phyloP scores from a whole-genome alignment of 2,797 vertebrate genomes.

The Odontamblyopus rebecca region DNA sequence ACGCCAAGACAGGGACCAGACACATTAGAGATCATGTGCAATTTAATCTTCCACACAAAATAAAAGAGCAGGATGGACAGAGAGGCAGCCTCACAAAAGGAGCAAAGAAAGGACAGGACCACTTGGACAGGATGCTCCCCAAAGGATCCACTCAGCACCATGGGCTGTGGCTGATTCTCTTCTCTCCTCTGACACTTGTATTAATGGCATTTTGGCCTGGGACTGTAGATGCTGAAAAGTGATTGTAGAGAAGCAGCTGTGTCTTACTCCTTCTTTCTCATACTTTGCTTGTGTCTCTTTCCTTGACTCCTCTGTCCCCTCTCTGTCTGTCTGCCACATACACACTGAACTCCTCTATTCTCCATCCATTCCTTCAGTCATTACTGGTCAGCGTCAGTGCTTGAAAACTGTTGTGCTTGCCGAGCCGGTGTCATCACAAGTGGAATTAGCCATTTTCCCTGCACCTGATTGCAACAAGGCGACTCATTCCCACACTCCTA shows the following conservation, averaged over 20 bases:
- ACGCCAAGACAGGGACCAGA: slow-evolving; percentile 84
- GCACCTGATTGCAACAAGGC: slow-evolving; percentile 73
- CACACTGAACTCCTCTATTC: slow-evolving; percentile 66
- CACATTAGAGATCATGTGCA: slow-evolving; percentile 96
- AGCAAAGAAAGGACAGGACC: slow-evolving; percentile 83
- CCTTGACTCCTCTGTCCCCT: slow-evolving; percentile 64
- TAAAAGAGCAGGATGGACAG: slow-evolving; percentile 71
- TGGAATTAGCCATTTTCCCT: slow-evolving; percentile 85
- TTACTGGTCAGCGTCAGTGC: slow-evolving; percentile 87
- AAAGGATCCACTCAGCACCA: slow-evolving; percentile 83
- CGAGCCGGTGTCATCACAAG: slow-evolving; percentile 84
- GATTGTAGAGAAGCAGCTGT: slow-evolving; percentile 88
- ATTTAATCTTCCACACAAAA: slow-evolving; percentile 98
- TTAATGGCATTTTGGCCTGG: slow-evolving; percentile 92
- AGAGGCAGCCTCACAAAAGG: slow-evolving; percentile 86
- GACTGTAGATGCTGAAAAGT: slow-evolving; percentile 87
- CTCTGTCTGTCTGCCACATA: slow-evolving; percentile 37
- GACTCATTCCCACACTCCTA: slow-evolving; percentile 65
- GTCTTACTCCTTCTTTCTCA: slow-evolving; percentile 68
- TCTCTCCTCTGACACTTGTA: slow-evolving; percentile 91
- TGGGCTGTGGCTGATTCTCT: slow-evolving; percentile 78
- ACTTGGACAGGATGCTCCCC: slow-evolving; percentile 76
- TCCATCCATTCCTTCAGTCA: slow-evolving; percentile 87
- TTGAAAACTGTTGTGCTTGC: slow-evolving; percentile 87
- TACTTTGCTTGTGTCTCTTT: slow-evolving; percentile 71